Conservation (phyloP, 2,113 vertebrate species). For the Myocastor coypus region DNA sequence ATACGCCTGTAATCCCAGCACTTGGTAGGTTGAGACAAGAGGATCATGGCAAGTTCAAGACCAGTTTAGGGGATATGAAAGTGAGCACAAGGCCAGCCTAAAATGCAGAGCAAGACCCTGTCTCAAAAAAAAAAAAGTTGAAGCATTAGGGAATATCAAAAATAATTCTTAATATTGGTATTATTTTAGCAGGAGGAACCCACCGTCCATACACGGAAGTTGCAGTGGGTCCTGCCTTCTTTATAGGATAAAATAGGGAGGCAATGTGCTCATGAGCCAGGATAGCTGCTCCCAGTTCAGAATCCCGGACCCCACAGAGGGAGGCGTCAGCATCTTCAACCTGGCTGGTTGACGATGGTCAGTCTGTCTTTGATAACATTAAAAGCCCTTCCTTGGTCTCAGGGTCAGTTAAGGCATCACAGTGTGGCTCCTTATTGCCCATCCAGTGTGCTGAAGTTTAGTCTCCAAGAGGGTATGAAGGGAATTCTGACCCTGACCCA, state of each 20-base stretch:
- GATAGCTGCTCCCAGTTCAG: accelerated
- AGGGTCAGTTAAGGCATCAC: slow-evolving; percentile 87
- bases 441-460: slow-evolving; percentile 82
- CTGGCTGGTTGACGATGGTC: accelerated
- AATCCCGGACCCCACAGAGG: background rate
- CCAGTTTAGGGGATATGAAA: too few species aligned
- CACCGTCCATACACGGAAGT: background rate
- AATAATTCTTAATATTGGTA: background rate
- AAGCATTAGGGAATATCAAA: background rate
- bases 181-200: background rate
- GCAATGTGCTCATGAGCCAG: accelerated
- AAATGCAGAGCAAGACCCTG: too few species aligned
- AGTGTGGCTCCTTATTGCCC: slow-evolving; percentile 87
- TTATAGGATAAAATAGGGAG: accelerated
- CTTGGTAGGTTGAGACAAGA: too few species aligned
- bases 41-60: too few species aligned
- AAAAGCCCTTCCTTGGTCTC: slow-evolving; percentile 90
- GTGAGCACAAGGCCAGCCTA: too few species aligned
- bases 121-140: background rate
- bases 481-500: slow-evolving; percentile 87
- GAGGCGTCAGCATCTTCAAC: accelerated
- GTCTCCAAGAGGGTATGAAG: slow-evolving; percentile 87
- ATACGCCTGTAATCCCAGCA: too few species aligned
- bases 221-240: background rate
- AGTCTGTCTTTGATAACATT: slow-evolving; percentile 88